phyloP scores from a whole-genome alignment of 2,113 vertebrate species.

The Alligator mississippiensis region DNA sequence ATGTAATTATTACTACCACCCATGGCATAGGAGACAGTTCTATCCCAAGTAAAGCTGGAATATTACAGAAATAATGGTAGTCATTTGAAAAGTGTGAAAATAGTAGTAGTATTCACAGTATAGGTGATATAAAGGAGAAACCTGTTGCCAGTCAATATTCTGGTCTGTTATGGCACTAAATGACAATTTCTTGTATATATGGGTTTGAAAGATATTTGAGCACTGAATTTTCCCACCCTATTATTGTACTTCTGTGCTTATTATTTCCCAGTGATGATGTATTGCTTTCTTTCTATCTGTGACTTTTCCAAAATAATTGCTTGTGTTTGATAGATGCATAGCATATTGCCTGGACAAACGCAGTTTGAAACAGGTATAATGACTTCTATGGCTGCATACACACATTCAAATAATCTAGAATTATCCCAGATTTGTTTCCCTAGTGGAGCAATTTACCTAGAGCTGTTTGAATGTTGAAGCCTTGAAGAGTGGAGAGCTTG shows the following conservation, averaged over 20 bases:
- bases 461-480: too few relatives aligned
- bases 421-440: too few relatives aligned
- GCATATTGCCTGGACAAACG: not conserved
- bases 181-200: not conserved
- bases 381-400: too few relatives aligned
- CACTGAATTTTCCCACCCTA: not conserved
- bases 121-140: not conserved
- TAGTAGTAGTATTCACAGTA: not conserved
- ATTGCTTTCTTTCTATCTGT: not conserved
- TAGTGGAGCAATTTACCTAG: too few relatives aligned
- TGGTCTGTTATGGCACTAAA: not conserved
- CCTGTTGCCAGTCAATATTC: accelerated
- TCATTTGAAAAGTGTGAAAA: not conserved
- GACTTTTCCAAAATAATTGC: not conserved
- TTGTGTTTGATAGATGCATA: not conserved
- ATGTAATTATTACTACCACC: not conserved
- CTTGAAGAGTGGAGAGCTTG: too few relatives aligned
- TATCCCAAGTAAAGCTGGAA: not conserved
- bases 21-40: not conserved
- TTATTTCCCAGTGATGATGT: not conserved
- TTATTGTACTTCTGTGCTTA: not conserved
- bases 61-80: not conserved
- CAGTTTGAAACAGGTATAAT: not conserved
- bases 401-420: too few relatives aligned
- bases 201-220: not conserved